A percentile compares a stretch with the other conserved stretches of the same genome.
Conservation (phyloP, 2,888 invertebrate species). For the Drosophila rellima region DNA sequence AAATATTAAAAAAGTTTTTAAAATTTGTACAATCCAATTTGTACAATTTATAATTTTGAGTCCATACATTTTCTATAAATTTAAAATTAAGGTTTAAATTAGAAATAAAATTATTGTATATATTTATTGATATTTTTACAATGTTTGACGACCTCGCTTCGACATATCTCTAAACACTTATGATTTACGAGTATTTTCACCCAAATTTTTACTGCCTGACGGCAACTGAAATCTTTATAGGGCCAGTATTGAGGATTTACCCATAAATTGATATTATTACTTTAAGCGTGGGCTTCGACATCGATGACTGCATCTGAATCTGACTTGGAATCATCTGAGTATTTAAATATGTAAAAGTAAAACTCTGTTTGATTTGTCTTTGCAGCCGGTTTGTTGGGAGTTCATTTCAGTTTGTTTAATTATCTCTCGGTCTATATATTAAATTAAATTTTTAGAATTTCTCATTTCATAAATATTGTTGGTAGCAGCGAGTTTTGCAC, state of each 20-base stretch:
- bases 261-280: slow-evolving; percentile 58
- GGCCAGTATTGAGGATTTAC: slow-evolving; percentile 39
- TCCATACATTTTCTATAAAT: too few species aligned
- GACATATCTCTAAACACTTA: slow-evolving; percentile 27
- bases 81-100: too few species aligned
- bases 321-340: slow-evolving; percentile 8
- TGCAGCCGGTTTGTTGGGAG: slow-evolving; percentile 40
- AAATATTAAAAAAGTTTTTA: too few species aligned
- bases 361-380: slow-evolving; percentile 17
- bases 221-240: slow-evolving; percentile 65
- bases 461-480: slow-evolving; percentile 33
- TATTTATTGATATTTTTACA: neutral
- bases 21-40: too few species aligned
- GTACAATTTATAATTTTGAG: too few species aligned
- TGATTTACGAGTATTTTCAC: slow-evolving; percentile 59
- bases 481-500: slow-evolving; percentile 29
- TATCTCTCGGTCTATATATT: slow-evolving; percentile 46
- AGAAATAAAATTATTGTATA: neutral
- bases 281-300: slow-evolving; percentile 46
- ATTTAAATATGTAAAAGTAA: slow-evolving; percentile 3
- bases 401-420: slow-evolving; percentile 49
- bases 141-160: slow-evolving; percentile 14
- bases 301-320: slow-evolving; percentile 12
- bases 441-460: slow-evolving; percentile 23
- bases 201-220: slow-evolving; percentile 24